Evolutionary conservation across 1,140 invertebrate genomes (phyloP).

Genomic region (Vollenhovia emeryi): DNA sequence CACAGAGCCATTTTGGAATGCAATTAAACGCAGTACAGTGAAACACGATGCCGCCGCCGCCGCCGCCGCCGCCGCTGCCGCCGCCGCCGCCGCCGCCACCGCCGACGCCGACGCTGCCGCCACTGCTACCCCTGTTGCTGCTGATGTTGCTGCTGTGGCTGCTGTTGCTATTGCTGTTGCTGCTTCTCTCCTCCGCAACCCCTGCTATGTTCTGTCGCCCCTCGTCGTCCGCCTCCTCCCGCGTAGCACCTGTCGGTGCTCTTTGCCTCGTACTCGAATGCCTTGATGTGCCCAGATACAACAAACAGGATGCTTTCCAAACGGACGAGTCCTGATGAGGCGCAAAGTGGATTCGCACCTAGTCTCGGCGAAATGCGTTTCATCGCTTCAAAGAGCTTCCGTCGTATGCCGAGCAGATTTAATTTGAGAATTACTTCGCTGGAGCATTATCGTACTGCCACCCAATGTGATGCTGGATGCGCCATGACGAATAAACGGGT

Average conservation of each 20-base stretch:
- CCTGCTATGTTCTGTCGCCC: constrained; percentile 34
- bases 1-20: constrained; percentile 82
- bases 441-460: background rate
- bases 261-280: constrained; percentile 47
- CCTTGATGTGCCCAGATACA: constrained; percentile 55
- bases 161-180: constrained; percentile 51
- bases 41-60: constrained; percentile 74
- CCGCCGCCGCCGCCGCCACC: constrained; percentile 26
- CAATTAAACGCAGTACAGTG: constrained; percentile 83
- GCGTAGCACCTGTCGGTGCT: constrained; percentile 35
- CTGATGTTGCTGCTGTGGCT: constrained; percentile 55
- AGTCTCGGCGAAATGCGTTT: constrained; percentile 31
- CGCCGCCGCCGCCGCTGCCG: constrained; percentile 4
- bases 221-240: background rate
- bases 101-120: constrained; percentile 31
- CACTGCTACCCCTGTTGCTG: constrained; percentile 56
- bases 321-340: constrained; percentile 48
- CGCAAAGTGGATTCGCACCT: constrained; percentile 51
- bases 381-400: constrained; percentile 19
- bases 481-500: constrained; percentile 5
- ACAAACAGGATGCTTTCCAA: constrained; percentile 53
- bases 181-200: constrained; percentile 58
- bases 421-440: constrained; percentile 32
- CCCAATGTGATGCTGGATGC: background rate
- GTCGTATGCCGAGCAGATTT: constrained; percentile 10